Percentiles rank a stretch among this genome's conserved stretches.
Conservation (phyloP, 2,797 vertebrate species). For the Arctocebus calabarensis region DNA sequence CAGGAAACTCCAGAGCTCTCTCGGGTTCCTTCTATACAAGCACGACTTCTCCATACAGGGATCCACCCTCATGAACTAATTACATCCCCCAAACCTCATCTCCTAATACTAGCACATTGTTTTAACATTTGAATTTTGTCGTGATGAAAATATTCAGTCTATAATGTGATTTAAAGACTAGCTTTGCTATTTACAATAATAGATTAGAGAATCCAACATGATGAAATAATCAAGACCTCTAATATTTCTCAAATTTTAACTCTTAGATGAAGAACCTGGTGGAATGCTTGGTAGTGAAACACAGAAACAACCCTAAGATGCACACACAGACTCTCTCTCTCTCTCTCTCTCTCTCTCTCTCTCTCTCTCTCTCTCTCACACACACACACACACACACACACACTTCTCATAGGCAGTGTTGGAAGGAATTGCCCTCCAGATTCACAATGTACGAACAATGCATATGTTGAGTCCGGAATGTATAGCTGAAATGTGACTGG, state of each 20-base stretch:
- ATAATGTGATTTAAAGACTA: background rate
- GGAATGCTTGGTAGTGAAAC: background rate
- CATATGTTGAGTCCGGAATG: background rate
- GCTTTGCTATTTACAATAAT: background rate
- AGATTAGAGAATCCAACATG: background rate
- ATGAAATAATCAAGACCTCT: background rate
- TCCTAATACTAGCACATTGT: background rate
- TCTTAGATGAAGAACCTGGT: background rate
- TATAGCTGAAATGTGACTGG: background rate
- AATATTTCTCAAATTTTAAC: background rate
- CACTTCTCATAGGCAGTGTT: accelerated
- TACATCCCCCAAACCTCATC: background rate
- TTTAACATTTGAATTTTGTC: background rate
- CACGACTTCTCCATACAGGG: too few species aligned
- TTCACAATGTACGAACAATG: background rate
- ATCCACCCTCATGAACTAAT: background rate
- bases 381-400: background rate
- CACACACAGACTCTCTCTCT: too few species aligned
- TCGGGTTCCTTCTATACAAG: background rate
- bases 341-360: too few species aligned
- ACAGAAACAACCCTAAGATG: background rate
- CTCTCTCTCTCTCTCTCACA: too few species aligned
- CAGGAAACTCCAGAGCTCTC: background rate
- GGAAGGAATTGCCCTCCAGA: background rate
- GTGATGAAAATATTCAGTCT: background rate